These are phyloP conservation scores for Steinernema carpocapsae DNA, from an alignment of 2,888 invertebrate genomes.

Conservation along the genomic window DNA sequence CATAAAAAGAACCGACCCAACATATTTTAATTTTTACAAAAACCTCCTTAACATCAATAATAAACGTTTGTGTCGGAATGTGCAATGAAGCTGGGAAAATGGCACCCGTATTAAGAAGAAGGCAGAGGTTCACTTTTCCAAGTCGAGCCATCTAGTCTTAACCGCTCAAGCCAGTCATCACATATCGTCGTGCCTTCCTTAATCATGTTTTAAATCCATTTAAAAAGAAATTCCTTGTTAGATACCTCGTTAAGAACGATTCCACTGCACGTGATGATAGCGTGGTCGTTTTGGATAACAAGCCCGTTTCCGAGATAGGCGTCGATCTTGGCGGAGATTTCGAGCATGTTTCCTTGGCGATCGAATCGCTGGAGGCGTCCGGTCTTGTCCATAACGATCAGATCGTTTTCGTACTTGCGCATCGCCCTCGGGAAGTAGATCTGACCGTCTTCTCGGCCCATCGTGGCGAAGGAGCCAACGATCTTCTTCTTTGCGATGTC, in stretches of 20 bases:
- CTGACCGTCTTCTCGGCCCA: conserved; percentile 58
- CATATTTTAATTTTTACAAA: no score
- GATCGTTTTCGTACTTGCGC: conserved; percentile 46
- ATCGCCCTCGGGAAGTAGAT: conserved; percentile 62
- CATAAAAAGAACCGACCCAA: no score
- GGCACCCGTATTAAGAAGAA: conserved; percentile 13
- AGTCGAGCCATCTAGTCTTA: conserved; percentile 60
- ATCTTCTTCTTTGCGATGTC: conserved; percentile 48
- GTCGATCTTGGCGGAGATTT: conserved; percentile 57
- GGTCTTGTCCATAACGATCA: conserved; percentile 61
- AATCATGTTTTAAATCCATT: conserved; percentile 1
- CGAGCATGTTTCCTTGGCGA: conserved; percentile 45
- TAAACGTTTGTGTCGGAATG: no score
- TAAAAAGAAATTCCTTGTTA: neutral
- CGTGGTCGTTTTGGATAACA: conserved; percentile 52
- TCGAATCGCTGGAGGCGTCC: conserved; percentile 60
- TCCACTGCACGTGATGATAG: conserved; percentile 61
- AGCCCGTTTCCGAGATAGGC: conserved; percentile 64
- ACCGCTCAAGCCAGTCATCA: conserved; percentile 66
- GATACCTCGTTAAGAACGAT: conserved; percentile 56
- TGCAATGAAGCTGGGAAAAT: no score
- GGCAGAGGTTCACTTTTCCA: conserved; percentile 49
- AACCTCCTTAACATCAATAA: no score
- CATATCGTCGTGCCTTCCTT: conserved; percentile 57
- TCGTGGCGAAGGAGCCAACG: conserved; percentile 46